These are phyloP conservation scores for Arvicanthis niloticus DNA, from an alignment of 2,113 vertebrate species.

Conservation along the genomic window DNA sequence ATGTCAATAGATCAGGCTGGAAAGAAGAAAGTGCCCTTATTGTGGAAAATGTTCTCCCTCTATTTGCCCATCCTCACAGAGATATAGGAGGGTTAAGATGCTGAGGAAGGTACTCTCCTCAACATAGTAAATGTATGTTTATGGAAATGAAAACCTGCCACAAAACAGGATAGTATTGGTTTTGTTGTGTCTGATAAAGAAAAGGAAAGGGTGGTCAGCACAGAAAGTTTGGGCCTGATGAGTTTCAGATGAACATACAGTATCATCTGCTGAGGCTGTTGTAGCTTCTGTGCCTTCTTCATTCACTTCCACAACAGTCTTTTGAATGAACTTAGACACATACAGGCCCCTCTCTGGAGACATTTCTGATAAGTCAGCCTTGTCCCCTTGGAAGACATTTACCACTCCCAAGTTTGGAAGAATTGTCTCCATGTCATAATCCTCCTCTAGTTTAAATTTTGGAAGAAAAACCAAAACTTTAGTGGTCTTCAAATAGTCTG, in stretches of 20 bases:
- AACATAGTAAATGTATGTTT: background rate
- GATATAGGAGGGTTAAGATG: rapidly evolving
- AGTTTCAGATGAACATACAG: background rate
- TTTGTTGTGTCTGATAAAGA: conserved; percentile 87
- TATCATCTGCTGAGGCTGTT: conserved; percentile 85
- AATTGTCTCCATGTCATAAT: conserved; percentile 85
- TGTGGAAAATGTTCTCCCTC: background rate
- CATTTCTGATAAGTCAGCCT: conserved; percentile 91
- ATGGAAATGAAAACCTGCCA: conserved; percentile 86
- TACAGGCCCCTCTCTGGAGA: conserved; percentile 84
- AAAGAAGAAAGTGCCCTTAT: background rate
- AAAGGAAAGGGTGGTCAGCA: conserved; percentile 88
- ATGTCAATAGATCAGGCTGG: no score
- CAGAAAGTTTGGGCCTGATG: conserved; percentile 51
- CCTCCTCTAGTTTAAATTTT: conserved; percentile 91
- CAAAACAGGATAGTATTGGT: conserved; percentile 85
- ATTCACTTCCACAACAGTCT: conserved; percentile 93
- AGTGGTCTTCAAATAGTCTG: conserved; percentile 83
- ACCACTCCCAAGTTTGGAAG: conserved; percentile 89
- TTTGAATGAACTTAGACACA: conserved; percentile 92
- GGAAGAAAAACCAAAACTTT: conserved; percentile 89
- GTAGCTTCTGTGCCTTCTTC: conserved; percentile 95
- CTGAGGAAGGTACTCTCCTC: background rate
- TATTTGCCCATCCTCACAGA: background rate
- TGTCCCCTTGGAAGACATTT: conserved; percentile 80